Evolutionary conservation across 2,113 vertebrate species (phyloP), one percentile per base, ranked within the genome.

Genomic region (Podiceps cristatus): DNA sequence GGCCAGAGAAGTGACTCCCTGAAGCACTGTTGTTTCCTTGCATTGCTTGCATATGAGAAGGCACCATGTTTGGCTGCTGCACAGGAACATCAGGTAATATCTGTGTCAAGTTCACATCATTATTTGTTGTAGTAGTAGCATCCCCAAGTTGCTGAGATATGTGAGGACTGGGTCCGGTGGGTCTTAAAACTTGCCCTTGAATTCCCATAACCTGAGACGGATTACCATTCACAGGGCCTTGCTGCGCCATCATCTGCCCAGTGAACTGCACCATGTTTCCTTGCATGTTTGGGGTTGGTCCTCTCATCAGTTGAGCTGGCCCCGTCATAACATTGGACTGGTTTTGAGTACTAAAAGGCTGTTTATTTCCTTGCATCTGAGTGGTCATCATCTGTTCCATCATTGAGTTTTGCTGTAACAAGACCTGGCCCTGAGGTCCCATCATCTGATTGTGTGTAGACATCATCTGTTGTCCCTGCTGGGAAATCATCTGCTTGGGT

Each of bases 351-450:
- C 96, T 99, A 97, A 99, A 99, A 45, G 98, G 98, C 88, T 99
- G 99, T 94, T 99, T 99, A 98, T 99, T 99, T 91, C 99, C 99
- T 97, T 99, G 99, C 98, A 99, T 99, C 97, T 99, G 99, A 97
- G 98, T 99, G 97, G 98, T 99, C 98, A 99, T 99, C 98, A 99
- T 99, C 98, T 99, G 99, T 73, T 99, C 99, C 99, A 99, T 99
- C 98, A 99, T 99, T 5, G 99, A 98, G 90, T 99, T 99, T 94
- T 99, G 99, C 79, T 99, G 99, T 33, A 99, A 97, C 98, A 99
- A 98, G 96, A 99, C 98, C 98, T 99, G 99, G 86, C 98, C 98
- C 97, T 99, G 99, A 96, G 99, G 98, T 97, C 99, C 99, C 98
- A 99, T 98, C 98, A 99, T 99, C 98, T 99, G 99, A 98, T 98